Base-by-base conservation (phyloP, 2,797 vertebrate species). In the Peromyscus eremicus region DNA sequence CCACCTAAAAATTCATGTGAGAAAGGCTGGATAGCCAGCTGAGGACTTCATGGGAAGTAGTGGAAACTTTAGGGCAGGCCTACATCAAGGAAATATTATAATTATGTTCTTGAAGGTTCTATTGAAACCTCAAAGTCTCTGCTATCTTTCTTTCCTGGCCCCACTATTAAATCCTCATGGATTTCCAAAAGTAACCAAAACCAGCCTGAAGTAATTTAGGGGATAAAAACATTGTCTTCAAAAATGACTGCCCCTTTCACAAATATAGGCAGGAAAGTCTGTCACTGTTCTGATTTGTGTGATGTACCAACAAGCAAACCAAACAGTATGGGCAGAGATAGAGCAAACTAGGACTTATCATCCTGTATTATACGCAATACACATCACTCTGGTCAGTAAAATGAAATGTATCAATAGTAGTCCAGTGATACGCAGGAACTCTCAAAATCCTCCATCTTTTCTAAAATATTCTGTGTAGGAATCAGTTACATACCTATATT, bases 161-260 rank as follows among this genome's bases (percentile, higher is more conserved):
- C 5, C 7, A 89, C 17, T 57, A 43, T 85, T 76, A 85, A 49
- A 57, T 76, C 23, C 11, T 62, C 46, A 64, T 21, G 8, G 25
- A 64, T 95, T 92, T 29, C 64, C 14, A 89, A 76, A 95, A 96
- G 52, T 73, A 77, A 57, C 32, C 25, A 27, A 34, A 95, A 64
- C 37, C 19, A 64, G 68, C 23, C 27, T 92, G 52, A 68, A 77
- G 43, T 49, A 49, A 49, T 7, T 49, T 43, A 55, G 16, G 27
- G n/a, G 19, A 27, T 60, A 70, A 79, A 82, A 66, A 81, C 27
- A 66, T 3, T 80, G 14, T 7, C n/a, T 90, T 83, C 29, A 90
- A 73, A 34, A 66, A 52, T 46, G 34, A 75, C 32, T 10, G 11
- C 25, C 13, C 8, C 34, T 62, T 77, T 62, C 32, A 84, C 10